phyloP scores from a whole-genome alignment of 2,113 vertebrate species.

The Pampusana beccarii region DNA sequence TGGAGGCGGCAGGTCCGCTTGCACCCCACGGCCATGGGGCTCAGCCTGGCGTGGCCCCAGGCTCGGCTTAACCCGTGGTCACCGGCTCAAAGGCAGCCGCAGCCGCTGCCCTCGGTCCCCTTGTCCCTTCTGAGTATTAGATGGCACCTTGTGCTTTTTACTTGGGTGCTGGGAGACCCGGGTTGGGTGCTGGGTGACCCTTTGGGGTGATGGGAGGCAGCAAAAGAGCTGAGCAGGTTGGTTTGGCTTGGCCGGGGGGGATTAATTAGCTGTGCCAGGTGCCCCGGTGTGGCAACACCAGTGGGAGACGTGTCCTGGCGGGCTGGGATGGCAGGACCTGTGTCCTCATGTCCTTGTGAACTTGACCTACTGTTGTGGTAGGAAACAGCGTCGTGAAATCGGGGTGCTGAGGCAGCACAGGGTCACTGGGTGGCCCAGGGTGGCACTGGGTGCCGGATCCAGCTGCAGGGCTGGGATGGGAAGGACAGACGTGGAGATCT shows the following conservation, averaged over 20 bases:
- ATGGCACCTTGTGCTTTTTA: not conserved
- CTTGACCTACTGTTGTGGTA: not conserved
- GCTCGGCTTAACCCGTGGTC: not conserved
- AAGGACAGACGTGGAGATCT: not conserved
- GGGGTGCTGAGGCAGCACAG: not conserved
- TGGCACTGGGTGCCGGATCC: accelerated
- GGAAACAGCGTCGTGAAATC: not conserved
- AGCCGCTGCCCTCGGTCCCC: not conserved
- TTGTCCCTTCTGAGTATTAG: not conserved
- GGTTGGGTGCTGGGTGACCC: not conserved
- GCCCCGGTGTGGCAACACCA: too few relatives aligned
- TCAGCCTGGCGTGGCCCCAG: not conserved
- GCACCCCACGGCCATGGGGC: not conserved
- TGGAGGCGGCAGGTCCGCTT: not conserved
- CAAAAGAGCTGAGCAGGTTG: not conserved
- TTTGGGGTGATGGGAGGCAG: not conserved
- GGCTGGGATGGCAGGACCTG: not conserved
- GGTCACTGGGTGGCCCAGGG: accelerated
- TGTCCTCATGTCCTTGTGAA: not conserved
- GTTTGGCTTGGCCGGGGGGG: not conserved
- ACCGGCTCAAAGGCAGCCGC: not conserved
- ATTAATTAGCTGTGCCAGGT: not conserved
- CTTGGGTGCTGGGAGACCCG: not conserved
- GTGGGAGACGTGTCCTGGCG: not conserved
- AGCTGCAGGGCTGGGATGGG: not conserved